Percentiles rank a stretch among this genome's conserved stretches.
phyloP scores from a whole-genome alignment of 2,113 vertebrate genomes.

The Bos javanicus region DNA sequence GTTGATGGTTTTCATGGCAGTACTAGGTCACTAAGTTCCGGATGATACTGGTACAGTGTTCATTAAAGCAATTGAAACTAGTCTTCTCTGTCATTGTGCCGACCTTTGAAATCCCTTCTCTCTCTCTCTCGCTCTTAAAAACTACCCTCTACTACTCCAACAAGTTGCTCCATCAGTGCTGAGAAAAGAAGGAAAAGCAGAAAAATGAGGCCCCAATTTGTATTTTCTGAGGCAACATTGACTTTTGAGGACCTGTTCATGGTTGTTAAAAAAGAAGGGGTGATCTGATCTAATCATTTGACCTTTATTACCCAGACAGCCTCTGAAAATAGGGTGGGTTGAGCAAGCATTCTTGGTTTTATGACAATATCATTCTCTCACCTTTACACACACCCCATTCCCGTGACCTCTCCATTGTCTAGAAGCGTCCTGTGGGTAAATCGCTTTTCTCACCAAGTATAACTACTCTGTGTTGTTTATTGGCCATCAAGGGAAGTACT shows the following conservation, averaged over 20 bases:
- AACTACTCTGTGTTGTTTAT: not conserved
- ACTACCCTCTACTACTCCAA: not conserved
- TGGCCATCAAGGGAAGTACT: not conserved
- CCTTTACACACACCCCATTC: not conserved
- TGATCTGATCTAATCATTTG: not conserved
- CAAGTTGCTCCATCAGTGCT: not conserved
- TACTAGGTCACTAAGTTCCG: not conserved
- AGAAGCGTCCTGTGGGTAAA: not conserved
- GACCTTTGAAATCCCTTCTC: not conserved
- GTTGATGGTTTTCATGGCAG: not conserved
- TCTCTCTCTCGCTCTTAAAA: not conserved
- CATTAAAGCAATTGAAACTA: not conserved
- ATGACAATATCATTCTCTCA: not conserved
- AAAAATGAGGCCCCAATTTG: not conserved
- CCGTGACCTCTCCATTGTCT: not conserved
- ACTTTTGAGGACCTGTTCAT: not conserved
- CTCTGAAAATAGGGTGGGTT: not conserved
- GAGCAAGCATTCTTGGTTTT: not conserved
- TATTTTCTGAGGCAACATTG: not conserved
- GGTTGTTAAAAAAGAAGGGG: not conserved
- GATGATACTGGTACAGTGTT: not conserved
- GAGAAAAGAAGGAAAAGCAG: not conserved
- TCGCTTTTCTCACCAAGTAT: not conserved
- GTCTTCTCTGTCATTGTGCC: not conserved
- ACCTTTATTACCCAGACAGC: not conserved